phyloP scores from a whole-genome alignment of 1,140 invertebrate species.

The Gonioctena quinquepunctata region DNA sequence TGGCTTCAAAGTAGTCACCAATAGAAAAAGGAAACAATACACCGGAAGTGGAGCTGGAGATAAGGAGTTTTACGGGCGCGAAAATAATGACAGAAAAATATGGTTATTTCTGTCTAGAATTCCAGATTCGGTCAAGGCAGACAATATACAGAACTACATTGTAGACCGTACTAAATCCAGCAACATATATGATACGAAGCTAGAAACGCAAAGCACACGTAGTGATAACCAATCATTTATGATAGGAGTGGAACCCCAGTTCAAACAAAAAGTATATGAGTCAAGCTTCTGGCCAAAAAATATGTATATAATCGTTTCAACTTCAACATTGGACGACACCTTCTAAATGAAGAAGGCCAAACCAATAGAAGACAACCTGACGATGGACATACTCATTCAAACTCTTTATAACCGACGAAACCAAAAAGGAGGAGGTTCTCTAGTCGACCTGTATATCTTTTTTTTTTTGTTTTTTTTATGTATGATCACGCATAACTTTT shows the following conservation, averaged over 20 bases:
- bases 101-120: constrained; percentile 1
- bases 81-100: neutral
- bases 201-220: neutral
- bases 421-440: too few species aligned
- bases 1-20: neutral
- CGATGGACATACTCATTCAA: neutral
- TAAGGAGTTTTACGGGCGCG: neutral
- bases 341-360: neutral
- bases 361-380: neutral
- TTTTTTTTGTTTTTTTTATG: too few species aligned
- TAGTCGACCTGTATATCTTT: too few species aligned
- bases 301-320: neutral
- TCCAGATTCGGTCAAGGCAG: neutral
- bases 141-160: neutral
- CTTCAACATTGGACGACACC: neutral
- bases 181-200: neutral
- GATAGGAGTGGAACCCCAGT: too few species aligned
- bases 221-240: neutral
- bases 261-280: neutral
- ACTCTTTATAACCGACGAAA: too few species aligned
- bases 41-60: neutral
- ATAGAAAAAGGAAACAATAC: neutral
- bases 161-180: neutral
- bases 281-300: neutral
- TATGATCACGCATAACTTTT: too few species aligned